phyloP scores from a whole-genome alignment of 2,888 invertebrate genomes.

The Clitarchus hookeri region DNA sequence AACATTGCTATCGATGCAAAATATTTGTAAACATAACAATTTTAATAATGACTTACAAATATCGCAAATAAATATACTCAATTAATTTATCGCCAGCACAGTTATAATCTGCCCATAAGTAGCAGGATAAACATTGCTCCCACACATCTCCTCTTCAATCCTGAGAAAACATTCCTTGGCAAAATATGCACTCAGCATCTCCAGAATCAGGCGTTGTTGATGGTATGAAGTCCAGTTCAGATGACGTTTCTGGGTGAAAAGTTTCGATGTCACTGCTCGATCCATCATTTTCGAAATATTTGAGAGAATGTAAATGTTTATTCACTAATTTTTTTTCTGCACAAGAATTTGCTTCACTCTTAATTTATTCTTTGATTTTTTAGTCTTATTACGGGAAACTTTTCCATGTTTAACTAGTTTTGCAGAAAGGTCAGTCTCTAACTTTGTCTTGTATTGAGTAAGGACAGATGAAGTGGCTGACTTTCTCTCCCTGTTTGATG shows the following conservation, averaged over 20 bases:
- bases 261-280: not conserved
- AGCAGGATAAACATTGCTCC: slow-evolving; percentile 39
- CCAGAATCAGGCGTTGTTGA: slow-evolving; percentile 28
- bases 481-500: slow-evolving; percentile 22
- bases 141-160: slow-evolving; percentile 37
- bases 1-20: not conserved
- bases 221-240: slow-evolving; percentile 21
- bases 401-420: not conserved
- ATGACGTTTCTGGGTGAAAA: slow-evolving; percentile 18
- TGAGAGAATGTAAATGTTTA: not conserved
- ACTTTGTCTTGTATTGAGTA: not conserved
- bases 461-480: slow-evolving; percentile 4
- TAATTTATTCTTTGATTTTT: not conserved
- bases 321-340: not conserved
- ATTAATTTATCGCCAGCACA: slow-evolving; percentile 42
- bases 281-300: not conserved
- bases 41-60: not conserved
- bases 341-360: not conserved
- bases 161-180: slow-evolving; percentile 36
- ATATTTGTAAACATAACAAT: not conserved
- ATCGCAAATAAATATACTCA: slow-evolving; percentile 29
- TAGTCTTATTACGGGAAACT: not conserved
- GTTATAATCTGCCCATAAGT: slow-evolving; percentile 40
- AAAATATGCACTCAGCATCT: slow-evolving; percentile 37
- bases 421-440: not conserved